These are phyloP conservation scores for Ochlodes sylvanus DNA, from an alignment of 2,888 invertebrate species.

Conservation along the genomic window DNA sequence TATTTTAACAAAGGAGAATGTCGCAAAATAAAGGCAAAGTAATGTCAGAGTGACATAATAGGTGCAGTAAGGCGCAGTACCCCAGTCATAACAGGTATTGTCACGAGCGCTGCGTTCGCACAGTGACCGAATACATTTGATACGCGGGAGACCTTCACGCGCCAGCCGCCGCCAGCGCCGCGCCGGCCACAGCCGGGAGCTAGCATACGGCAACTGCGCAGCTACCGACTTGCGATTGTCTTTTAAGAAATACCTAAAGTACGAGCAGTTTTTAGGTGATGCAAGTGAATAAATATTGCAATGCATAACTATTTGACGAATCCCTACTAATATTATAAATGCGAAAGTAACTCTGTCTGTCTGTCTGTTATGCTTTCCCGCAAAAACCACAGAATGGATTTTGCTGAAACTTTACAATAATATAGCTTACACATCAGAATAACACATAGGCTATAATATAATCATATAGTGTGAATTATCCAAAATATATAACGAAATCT, in stretches of 20 bases:
- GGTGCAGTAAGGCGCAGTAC: constrained; percentile 23
- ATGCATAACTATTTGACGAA: too few relatives aligned
- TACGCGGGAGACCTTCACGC: constrained; percentile 34
- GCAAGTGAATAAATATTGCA: too few relatives aligned
- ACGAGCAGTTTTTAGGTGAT: too few relatives aligned
- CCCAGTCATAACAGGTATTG: constrained; percentile 30
- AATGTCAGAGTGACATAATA: constrained; percentile 1
- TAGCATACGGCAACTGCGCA: not conserved
- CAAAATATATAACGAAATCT: too few relatives aligned
- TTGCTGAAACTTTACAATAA: too few relatives aligned
- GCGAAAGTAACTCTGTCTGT: too few relatives aligned
- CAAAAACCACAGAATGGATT: too few relatives aligned
- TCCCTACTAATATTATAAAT: not conserved
- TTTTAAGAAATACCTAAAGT: too few relatives aligned
- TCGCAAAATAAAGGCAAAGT: not conserved
- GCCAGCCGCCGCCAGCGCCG: not conserved
- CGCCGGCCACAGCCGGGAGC: not conserved
- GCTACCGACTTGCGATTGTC: not conserved
- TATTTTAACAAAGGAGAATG: not conserved
- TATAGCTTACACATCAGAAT: too few relatives aligned
- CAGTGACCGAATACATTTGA: constrained; percentile 33
- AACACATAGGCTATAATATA: too few relatives aligned
- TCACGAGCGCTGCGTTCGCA: constrained; percentile 32
- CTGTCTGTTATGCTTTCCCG: too few relatives aligned
- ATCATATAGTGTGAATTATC: too few relatives aligned